These are phyloP conservation scores for Alviniconcha marisindica DNA, from an alignment of 1,140 invertebrate genomes.

Conservation along the genomic window DNA sequence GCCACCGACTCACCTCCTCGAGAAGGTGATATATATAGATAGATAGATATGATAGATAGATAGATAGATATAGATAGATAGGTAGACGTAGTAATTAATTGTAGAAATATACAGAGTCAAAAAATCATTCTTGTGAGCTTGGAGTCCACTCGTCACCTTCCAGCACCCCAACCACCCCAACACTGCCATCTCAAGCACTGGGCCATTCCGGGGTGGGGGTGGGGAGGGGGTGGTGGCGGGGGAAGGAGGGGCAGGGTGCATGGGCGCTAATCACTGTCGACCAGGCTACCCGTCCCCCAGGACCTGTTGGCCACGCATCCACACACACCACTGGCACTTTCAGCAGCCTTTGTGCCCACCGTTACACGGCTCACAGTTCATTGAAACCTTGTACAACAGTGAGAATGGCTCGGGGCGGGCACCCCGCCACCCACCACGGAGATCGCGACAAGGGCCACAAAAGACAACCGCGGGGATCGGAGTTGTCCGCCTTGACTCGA, in stretches of 20 bases:
- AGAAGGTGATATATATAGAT: too few relatives aligned
- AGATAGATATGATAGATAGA: too few relatives aligned
- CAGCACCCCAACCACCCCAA: too few relatives aligned
- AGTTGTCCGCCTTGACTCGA: neutral
- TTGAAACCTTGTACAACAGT: neutral
- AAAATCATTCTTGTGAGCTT: too few relatives aligned
- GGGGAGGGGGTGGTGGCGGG: too few relatives aligned
- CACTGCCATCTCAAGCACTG: too few relatives aligned
- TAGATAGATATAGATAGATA: too few relatives aligned
- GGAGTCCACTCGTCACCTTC: too few relatives aligned
- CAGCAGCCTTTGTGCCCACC: neutral
- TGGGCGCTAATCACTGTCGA: neutral
- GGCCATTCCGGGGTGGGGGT: too few relatives aligned
- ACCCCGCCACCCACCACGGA: neutral
- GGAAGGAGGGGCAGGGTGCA: neutral
- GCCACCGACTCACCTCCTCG: too few relatives aligned
- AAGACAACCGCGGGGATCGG: neutral
- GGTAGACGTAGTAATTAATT: too few relatives aligned
- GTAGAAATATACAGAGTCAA: too few relatives aligned
- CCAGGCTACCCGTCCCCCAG: neutral
- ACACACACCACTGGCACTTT: neutral
- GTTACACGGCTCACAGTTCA: neutral
- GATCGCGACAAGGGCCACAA: slow-evolving; percentile 1
- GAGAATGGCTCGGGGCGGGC: neutral
- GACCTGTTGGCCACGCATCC: neutral